A percentile compares a stretch with the other conserved stretches of the same genome.
These are phyloP conservation scores for Masnerella sp. DNA, from an alignment of 2,888 invertebrate species.

Conservation along the genomic window DNA sequence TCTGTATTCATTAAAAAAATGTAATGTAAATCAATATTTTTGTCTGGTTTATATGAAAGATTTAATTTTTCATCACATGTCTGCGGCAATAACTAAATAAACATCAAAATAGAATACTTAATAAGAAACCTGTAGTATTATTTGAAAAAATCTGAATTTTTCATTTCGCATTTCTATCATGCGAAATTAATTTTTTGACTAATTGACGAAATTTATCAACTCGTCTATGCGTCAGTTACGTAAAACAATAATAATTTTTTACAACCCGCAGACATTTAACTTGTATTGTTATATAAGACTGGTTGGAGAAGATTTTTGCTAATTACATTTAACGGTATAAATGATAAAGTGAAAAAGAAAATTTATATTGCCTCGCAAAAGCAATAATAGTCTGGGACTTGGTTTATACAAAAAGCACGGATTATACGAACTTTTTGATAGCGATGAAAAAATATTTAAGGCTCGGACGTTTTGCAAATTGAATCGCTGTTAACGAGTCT, in stretches of 20 bases:
- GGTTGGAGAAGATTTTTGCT: neutral
- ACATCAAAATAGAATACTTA: too few relatives aligned
- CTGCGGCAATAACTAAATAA: too few relatives aligned
- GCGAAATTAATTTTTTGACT: slow-evolving; percentile 8
- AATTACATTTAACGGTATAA: too few relatives aligned
- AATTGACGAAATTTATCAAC: slow-evolving; percentile 10
- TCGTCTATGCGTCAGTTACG: slow-evolving; percentile 7
- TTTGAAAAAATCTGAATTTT: neutral
- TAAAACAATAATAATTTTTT: slow-evolving; percentile 21
- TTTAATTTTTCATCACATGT: too few relatives aligned
- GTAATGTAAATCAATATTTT: neutral
- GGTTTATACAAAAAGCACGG: neutral
- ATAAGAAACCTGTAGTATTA: neutral
- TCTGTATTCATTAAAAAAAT: slow-evolving; percentile 4
- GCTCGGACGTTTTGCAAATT: slow-evolving; percentile 20
- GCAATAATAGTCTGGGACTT: neutral
- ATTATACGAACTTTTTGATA: slow-evolving; percentile 3
- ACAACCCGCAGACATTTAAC: slow-evolving; percentile 12
- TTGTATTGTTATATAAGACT: slow-evolving; percentile 8
- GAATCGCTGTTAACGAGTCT: slow-evolving; percentile 16
- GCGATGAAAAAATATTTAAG: neutral
- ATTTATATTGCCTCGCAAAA: neutral
- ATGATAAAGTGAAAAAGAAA: neutral
- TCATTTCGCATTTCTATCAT: neutral
- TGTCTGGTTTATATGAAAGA: neutral